Percentiles rank a stretch among this genome's conserved stretches.
These are phyloP conservation scores for Bradynema listronoti DNA, from an alignment of 1,140 invertebrate species.

Conservation along the genomic window DNA sequence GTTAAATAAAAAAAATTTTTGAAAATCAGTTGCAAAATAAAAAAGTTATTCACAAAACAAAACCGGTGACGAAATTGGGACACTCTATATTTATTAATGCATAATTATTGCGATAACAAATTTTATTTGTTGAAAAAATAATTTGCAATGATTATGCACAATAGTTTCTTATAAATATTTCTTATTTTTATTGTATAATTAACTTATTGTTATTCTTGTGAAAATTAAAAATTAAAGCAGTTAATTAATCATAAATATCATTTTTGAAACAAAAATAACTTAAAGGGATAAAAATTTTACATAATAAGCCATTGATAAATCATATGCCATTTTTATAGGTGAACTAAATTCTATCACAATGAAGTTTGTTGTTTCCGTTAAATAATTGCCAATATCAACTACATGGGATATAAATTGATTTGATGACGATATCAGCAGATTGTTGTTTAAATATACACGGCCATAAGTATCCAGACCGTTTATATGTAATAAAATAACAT, in stretches of 20 bases:
- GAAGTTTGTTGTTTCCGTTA: not conserved
- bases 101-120: no score
- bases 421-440: not conserved
- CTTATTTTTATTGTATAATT: not conserved
- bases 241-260: no score
- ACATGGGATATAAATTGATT: slow-evolving; percentile 7
- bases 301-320: not conserved
- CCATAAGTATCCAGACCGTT: not conserved
- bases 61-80: no score
- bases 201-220: not conserved
- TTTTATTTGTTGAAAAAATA: no score
- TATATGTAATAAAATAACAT: slow-evolving; percentile 2
- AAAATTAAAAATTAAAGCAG: not conserved
- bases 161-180: not conserved
- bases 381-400: not conserved
- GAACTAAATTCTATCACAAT: slow-evolving; percentile 5
- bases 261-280: slow-evolving; percentile 3
- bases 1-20: no score
- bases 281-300: not conserved
- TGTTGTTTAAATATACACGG: not conserved
- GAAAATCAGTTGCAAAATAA: no score
- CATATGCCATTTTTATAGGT: not conserved
- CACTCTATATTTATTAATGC: no score
- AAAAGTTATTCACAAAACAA: no score
- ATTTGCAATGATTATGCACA: not conserved